Evolutionary conservation across 2,113 vertebrate species (phyloP).

Genomic region (Bettongia penicillata): DNA sequence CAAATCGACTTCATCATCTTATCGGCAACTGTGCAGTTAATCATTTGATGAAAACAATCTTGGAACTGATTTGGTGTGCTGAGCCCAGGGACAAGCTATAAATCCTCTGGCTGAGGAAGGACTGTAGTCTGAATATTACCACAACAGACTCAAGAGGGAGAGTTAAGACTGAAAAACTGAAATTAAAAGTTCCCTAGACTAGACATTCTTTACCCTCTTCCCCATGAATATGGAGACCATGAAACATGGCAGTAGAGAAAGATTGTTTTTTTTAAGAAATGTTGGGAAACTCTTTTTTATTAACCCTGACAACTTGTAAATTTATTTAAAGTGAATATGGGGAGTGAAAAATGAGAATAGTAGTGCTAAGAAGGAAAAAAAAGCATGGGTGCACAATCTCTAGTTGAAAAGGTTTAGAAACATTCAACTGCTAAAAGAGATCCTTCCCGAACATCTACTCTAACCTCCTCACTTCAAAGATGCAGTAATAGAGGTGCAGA

Average conservation of each 20-base stretch:
- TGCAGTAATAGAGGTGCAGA: not conserved
- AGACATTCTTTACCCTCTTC: not conserved
- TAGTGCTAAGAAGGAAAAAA: not conserved
- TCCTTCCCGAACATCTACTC: not conserved
- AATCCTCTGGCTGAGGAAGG: not conserved
- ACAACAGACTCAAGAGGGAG: constrained; percentile 24
- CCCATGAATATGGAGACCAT: not conserved
- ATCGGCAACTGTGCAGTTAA: constrained; percentile 55
- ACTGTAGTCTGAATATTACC: not conserved
- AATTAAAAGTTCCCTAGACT: not conserved
- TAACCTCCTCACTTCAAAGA: not conserved
- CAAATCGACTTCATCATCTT: constrained; percentile 58
- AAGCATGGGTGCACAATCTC: not conserved
- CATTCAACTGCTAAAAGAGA: not conserved
- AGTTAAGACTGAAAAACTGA: not conserved
- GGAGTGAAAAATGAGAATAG: not conserved
- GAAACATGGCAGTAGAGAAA: not conserved
- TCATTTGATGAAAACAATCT: constrained; percentile 58
- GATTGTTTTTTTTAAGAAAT: not conserved
- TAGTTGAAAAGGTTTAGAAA: not conserved
- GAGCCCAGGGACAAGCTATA: not conserved
- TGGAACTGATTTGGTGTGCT: constrained; percentile 41
- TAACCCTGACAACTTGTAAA: not conserved
- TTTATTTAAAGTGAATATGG: not conserved
- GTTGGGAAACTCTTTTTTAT: not conserved